Conservation (phyloP, 35 echinoderm and acorn worm genomes). For the Heliocidaris erythrogramma region DNA sequence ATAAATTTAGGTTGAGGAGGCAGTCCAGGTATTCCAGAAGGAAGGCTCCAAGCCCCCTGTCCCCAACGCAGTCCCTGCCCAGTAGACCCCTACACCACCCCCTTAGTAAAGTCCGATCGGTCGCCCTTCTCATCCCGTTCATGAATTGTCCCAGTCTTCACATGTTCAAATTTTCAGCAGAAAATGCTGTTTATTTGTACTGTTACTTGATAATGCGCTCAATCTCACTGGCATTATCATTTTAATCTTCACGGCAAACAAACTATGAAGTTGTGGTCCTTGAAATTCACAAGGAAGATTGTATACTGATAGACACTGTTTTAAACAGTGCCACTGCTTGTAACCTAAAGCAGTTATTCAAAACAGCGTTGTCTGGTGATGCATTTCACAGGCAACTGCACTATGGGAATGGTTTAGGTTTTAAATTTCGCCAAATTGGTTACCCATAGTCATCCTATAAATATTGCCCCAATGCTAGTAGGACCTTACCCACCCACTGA, state of each 20-base stretch:
- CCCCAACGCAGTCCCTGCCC: neutral
- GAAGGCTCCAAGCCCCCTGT: conserved; percentile 15
- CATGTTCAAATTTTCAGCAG: neutral
- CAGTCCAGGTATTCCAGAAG: conserved; percentile 45
- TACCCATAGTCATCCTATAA: neutral
- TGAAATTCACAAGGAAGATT: too few relatives aligned
- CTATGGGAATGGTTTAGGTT: neutral
- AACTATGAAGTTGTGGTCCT: neutral
- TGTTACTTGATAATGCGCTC: neutral
- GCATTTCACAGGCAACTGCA: neutral
- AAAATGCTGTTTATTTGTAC: neutral
- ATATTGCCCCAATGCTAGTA: neutral
- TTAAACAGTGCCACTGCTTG: too few relatives aligned
- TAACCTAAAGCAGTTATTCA: too few relatives aligned
- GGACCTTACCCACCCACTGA: neutral
- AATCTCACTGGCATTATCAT: neutral
- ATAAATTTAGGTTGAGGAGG: conserved; percentile 17
- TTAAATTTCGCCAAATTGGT: neutral
- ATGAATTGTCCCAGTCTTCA: neutral
- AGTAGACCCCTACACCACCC: neutral
- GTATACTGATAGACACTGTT: too few relatives aligned
- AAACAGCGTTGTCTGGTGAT: neutral
- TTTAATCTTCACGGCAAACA: neutral
- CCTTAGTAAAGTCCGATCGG: neutral
- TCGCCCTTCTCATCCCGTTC: neutral